phyloP scores from a whole-genome alignment of 2,888 invertebrate species.

The Timema cristinae region DNA sequence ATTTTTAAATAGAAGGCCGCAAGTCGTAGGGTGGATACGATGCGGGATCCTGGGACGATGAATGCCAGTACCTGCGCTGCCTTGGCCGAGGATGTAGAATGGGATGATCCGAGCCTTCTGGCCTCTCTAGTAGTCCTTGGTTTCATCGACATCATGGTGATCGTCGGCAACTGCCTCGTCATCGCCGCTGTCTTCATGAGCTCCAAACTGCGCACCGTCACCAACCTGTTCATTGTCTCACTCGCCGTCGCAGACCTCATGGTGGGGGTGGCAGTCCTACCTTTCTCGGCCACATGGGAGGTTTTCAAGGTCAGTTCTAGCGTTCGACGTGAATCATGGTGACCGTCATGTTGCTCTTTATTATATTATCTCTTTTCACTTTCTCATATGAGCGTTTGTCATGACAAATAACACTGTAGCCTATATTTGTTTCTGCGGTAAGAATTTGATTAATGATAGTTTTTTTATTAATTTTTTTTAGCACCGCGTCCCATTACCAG shows the following conservation, averaged over 20 bases:
- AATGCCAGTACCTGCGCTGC: conserved; percentile 79
- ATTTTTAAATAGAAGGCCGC: no score
- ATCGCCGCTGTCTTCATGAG: conserved; percentile 89
- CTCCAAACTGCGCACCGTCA: conserved; percentile 88
- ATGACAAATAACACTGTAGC: no score
- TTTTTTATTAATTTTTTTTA: no score
- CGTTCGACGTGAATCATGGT: no score
- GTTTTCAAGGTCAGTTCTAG: conserved; percentile 69
- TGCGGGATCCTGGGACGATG: conserved; percentile 48
- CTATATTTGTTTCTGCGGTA: no score
- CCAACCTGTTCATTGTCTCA: conserved; percentile 95
- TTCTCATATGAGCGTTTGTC: no score
- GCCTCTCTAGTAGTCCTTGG: conserved; percentile 72
- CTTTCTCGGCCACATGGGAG: conserved; percentile 93
- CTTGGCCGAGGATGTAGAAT: conserved; percentile 69
- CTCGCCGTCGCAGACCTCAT: conserved; percentile 93
- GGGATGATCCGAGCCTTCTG: conserved; percentile 75
- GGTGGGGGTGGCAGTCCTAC: conserved; percentile 92
- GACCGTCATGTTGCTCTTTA: no score
- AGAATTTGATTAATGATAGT: no score
- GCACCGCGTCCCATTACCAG: no score
- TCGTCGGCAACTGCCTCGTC: conserved; percentile 87
- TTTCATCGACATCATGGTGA: conserved; percentile 82
- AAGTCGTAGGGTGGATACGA: background rate
- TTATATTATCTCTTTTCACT: no score